Evolutionary conservation across 2,888 invertebrate genomes (phyloP), one percentile per base, ranked within the genome.

Genomic region (Anoplius nigerrimus): DNA sequence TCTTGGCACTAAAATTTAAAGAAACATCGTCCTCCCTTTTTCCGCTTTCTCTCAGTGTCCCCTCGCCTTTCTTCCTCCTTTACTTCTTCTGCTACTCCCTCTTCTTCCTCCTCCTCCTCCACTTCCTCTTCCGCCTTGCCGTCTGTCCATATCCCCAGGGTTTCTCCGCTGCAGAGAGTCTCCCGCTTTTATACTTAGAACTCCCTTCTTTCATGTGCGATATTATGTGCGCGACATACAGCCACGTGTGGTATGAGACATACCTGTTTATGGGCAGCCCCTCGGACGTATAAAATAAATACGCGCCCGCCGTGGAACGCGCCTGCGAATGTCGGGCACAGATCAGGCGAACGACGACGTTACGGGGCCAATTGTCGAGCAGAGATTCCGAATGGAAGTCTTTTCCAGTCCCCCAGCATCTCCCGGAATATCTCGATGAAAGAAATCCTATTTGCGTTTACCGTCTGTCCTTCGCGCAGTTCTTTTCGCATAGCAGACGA

Each of bases 171-270:
- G 65, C 69, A 48, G 56, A 60, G 72, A 61, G 53, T 52, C 64
- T 61, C 58, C 54, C 53, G 55, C 59, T 71, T 72, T 74, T 72
- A 72, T 72, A 62, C 61, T 34, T 34, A 34, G 34, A 34, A 34
- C 34, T 34, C 11, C 34, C 11, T 34, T 34, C 34, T 34, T 34
- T 34, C 34, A 34, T 34, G 34, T 34, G 61, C 58, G 59, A 63
- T 64, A 66, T 72, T 76, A 75, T 76, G 76, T 76, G 74, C 72
- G 73, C 74, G 71, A 74, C 74, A 74, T 73, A 63, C 65, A 64
- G 66, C 63, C 59, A 61, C 65, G 57, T 57, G 62, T 51, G 65
- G 66, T 42, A 61, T 69, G 64, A 69, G 74, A 74, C 76, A 69
- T 61, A 62, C 60, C 62, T 70, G 68, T 76, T 76, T 76, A 76